A percentile compares a stretch with the other conserved stretches of the same genome.
These are phyloP conservation scores for Amniataba percoides DNA, from an alignment of 2,797 vertebrate species.

Conservation along the genomic window DNA sequence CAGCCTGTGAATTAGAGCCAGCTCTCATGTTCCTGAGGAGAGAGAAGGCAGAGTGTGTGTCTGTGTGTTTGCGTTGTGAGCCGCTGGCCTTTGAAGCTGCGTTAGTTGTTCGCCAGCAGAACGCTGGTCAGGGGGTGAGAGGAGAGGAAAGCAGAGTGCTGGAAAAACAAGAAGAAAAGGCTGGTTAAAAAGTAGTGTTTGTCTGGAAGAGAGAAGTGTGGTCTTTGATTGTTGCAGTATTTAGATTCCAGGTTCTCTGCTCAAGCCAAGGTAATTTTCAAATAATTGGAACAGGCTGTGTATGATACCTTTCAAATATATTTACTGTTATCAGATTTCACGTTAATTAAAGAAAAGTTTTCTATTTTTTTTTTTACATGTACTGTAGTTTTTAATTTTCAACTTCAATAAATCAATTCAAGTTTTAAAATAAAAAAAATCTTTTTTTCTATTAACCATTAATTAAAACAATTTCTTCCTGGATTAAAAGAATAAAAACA, in stretches of 20 bases:
- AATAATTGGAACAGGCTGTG: conserved; percentile 13
- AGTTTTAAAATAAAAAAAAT: conserved; percentile 49
- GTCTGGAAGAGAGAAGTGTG: not conserved
- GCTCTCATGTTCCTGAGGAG: conserved; percentile 78
- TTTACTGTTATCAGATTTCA: conserved; percentile 34
- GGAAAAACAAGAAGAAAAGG: conserved; percentile 44
- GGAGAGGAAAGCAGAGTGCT: conserved; percentile 22
- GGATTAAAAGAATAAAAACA: conserved; percentile 51
- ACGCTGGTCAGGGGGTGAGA: conserved; percentile 40
- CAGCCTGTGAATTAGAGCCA: conserved; percentile 81
- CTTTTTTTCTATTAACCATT: conserved; percentile 55
- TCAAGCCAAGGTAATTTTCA: conserved; percentile 34
- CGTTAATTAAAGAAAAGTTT: conserved; percentile 42
- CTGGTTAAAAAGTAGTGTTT: conserved; percentile 17
- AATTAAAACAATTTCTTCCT: conserved; percentile 55
- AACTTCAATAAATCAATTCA: conserved; percentile 53
- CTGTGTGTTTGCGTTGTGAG: conserved; percentile 65
- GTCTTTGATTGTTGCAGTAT: not conserved
- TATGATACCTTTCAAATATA: conserved; percentile 47
- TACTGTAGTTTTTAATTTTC: conserved; percentile 25
- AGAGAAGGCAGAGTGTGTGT: conserved; percentile 43
- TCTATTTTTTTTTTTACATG: conserved; percentile 14
- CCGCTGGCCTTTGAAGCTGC: conserved; percentile 67
- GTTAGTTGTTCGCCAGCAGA: conserved; percentile 59
- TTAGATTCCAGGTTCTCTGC: not conserved